Conservation (phyloP, 2,113 vertebrate species). For the Phaetusa simplex region DNA sequence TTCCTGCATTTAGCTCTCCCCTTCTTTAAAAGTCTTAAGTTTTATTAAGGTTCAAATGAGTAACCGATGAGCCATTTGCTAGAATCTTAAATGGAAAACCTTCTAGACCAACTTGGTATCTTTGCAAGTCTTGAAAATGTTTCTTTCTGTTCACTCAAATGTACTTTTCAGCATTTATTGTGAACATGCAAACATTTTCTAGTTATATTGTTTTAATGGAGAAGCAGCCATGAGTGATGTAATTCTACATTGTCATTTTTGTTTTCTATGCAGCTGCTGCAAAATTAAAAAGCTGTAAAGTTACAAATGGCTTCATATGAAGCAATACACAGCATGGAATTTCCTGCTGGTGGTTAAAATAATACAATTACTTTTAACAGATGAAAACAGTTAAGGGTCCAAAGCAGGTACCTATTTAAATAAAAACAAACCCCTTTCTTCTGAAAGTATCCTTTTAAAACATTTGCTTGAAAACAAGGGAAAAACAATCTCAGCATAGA, state of each 20-base stretch:
- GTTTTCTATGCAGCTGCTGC: slow-evolving; percentile 37
- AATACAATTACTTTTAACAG: slow-evolving; percentile 43
- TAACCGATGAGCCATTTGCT: not conserved
- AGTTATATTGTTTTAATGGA: slow-evolving; percentile 18
- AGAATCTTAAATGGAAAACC: not conserved
- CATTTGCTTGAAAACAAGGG: not conserved
- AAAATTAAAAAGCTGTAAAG: slow-evolving; percentile 61
- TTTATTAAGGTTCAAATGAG: not conserved
- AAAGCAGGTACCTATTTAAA: not conserved
- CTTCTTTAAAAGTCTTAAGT: not conserved
- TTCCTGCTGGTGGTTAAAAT: slow-evolving; percentile 43
- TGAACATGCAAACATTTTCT: not conserved
- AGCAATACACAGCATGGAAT: slow-evolving; percentile 22
- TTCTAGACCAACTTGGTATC: not conserved
- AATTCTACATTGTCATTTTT: slow-evolving; percentile 35
- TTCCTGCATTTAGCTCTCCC: not conserved
- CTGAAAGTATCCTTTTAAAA: slow-evolving; percentile 1
- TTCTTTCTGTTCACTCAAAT: not conserved
- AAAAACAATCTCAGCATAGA: not conserved
- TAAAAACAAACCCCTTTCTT: not conserved
- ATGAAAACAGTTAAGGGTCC: slow-evolving; percentile 24
- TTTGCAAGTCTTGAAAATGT: not conserved
- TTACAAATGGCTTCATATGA: slow-evolving; percentile 44
- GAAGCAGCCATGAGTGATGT: slow-evolving; percentile 27
- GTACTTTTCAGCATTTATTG: not conserved